Evolutionary conservation across 2,888 invertebrate species (phyloP).

Genomic region (Phasia obesa): DNA sequence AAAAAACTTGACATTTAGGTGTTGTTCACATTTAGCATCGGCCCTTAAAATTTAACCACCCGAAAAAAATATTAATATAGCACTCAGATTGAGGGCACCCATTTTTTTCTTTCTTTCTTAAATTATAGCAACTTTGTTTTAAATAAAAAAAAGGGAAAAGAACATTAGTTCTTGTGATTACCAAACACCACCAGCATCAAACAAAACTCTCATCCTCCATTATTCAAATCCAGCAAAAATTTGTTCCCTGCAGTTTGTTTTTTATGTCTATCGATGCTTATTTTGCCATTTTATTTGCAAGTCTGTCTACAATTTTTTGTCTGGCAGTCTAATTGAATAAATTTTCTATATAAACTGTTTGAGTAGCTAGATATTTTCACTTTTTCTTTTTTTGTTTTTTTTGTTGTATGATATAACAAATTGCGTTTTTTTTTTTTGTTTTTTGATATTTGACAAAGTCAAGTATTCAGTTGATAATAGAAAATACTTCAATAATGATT

Average conservation of each 20-base stretch:
- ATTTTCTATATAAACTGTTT: constrained; percentile 48
- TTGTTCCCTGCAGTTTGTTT: neutral
- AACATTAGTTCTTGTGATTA: too few species aligned
- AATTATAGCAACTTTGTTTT: too few species aligned
- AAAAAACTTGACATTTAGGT: too few species aligned
- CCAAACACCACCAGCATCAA: constrained; percentile 13
- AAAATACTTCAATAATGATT: constrained; percentile 30
- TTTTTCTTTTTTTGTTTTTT: neutral
- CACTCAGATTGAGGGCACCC: too few species aligned
- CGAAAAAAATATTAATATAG: too few species aligned
- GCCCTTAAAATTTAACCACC: too few species aligned
- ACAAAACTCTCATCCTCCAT: neutral
- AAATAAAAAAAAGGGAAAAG: too few species aligned
- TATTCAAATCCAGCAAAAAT: neutral
- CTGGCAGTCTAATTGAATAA: constrained; percentile 66
- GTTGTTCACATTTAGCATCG: too few species aligned
- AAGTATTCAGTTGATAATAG: constrained; percentile 17
- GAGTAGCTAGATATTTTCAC: constrained; percentile 8
- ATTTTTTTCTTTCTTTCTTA: too few species aligned
- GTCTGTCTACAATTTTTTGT: constrained; percentile 42
- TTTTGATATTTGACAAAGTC: constrained; percentile 34
- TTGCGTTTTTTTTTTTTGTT: constrained; percentile 3
- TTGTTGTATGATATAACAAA: constrained; percentile 14
- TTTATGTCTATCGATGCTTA: neutral
- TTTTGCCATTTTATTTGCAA: constrained; percentile 18